A percentile compares a stretch with the other conserved stretches of the same genome.
phyloP scores from a whole-genome alignment of 1,140 invertebrate species.

The Neodiprion fabricii region DNA sequence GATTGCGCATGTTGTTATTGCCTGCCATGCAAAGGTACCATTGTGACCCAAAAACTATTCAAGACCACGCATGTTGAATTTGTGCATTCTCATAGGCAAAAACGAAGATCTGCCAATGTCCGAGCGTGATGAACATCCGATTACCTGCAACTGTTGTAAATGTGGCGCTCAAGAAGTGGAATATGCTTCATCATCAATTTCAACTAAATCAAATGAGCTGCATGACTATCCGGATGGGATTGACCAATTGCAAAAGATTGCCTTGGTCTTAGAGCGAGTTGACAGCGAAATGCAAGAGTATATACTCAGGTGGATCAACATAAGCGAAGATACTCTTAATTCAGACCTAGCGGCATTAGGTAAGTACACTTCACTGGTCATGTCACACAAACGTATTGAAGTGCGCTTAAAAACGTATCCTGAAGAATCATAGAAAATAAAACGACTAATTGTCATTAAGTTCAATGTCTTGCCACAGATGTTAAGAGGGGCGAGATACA shows the following conservation, averaged over 20 bases:
- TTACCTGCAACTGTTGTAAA: background rate
- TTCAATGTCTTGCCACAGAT: background rate
- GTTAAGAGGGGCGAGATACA: background rate
- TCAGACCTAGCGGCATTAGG: background rate
- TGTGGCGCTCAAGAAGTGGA: background rate
- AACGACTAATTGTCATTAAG: too few relatives aligned
- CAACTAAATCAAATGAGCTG: background rate
- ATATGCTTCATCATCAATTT: slow-evolving; percentile 2
- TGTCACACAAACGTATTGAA: too few relatives aligned
- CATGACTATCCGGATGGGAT: background rate
- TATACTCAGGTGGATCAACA: background rate
- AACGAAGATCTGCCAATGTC: background rate
- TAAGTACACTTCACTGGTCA: background rate
- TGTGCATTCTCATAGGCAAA: background rate
- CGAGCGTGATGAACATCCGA: background rate
- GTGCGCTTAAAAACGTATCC: too few relatives aligned
- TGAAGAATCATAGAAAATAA: too few relatives aligned
- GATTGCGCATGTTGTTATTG: slow-evolving; percentile 18
- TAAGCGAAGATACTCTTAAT: background rate
- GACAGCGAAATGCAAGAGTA: slow-evolving; percentile 1
- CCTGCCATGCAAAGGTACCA: background rate
- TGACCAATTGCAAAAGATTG: slow-evolving; percentile 6
- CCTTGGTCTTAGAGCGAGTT: background rate
- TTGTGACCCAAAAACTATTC: background rate
- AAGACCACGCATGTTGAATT: background rate